Conservation (phyloP, 2,113 vertebrate genomes). For the Clarias batrachus region DNA sequence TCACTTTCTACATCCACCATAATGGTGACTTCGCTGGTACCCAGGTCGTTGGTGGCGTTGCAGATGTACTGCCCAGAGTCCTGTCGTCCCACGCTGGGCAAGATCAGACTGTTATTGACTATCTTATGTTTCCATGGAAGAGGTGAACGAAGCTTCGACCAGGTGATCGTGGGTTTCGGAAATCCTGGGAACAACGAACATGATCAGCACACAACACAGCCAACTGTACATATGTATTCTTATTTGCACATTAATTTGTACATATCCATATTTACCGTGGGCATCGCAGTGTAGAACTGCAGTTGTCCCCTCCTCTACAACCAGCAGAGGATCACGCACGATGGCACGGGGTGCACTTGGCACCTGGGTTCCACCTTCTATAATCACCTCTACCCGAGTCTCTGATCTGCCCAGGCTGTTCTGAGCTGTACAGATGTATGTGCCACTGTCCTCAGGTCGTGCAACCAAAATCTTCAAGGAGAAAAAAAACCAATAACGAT, state of each 20-base stretch:
- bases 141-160: constrained; percentile 91
- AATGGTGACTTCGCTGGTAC: constrained; percentile 79
- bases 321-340: constrained; percentile 71
- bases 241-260: neutral
- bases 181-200: constrained; percentile 69
- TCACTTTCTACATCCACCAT: constrained; percentile 90
- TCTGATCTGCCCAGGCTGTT: constrained; percentile 80
- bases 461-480: constrained; percentile 73
- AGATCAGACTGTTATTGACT: constrained; percentile 78
- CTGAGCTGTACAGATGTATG: constrained; percentile 83
- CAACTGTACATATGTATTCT: too few relatives aligned
- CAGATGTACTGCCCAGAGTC: constrained; percentile 97
- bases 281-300: constrained; percentile 81
- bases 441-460: constrained; percentile 82
- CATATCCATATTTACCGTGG: constrained; percentile 71
- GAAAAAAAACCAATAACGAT: neutral
- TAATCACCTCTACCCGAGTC: constrained; percentile 79
- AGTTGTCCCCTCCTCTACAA: constrained; percentile 80
- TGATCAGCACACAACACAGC: neutral
- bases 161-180: constrained; percentile 80
- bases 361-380: constrained; percentile 67
- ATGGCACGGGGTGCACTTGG: constrained; percentile 73
- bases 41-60: constrained; percentile 81
- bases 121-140: constrained; percentile 92
- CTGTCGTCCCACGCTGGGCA: constrained; percentile 85